Percentiles rank a stretch among this genome's conserved stretches.
phyloP scores from a whole-genome alignment of 2,888 invertebrate species.

The Mermis nigrescens region DNA sequence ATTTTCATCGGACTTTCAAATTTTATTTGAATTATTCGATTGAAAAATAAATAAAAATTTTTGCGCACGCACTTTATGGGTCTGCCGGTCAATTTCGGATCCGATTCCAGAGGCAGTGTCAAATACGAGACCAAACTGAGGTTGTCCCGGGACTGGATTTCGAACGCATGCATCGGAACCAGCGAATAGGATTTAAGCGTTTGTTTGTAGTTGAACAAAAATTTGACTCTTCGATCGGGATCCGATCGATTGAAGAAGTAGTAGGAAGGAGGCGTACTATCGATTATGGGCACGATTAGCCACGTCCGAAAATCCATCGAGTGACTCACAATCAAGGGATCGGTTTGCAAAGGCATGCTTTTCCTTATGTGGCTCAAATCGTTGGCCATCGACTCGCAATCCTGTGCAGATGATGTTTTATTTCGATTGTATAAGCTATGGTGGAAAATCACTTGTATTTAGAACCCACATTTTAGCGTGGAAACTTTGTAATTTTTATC shows the following conservation, averaged over 20 bases:
- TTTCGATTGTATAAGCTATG: too few species aligned
- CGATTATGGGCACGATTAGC: background rate
- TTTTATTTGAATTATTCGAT: too few species aligned
- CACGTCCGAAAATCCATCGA: background rate
- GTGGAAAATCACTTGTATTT: too few species aligned
- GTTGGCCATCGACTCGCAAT: too few species aligned
- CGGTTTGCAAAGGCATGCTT: background rate
- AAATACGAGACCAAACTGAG: conserved; percentile 1
- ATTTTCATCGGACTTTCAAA: too few species aligned
- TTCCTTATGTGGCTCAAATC: background rate
- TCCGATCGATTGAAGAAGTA: background rate
- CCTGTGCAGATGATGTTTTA: too few species aligned
- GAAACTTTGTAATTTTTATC: too few species aligned
- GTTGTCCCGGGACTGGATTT: background rate
- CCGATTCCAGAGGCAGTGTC: conserved; percentile 1
- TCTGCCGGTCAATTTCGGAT: background rate
- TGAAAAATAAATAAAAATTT: too few species aligned
- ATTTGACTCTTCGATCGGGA: background rate
- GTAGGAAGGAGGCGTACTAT: background rate
- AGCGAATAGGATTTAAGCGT: conserved; percentile 2
- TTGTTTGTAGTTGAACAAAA: background rate
- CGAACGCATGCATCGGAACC: background rate
- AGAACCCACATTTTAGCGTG: too few species aligned
- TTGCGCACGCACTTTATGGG: background rate
- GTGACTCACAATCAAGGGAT: background rate